Conservation (phyloP, 2,888 invertebrate species). For the Synergus gifuensis region DNA sequence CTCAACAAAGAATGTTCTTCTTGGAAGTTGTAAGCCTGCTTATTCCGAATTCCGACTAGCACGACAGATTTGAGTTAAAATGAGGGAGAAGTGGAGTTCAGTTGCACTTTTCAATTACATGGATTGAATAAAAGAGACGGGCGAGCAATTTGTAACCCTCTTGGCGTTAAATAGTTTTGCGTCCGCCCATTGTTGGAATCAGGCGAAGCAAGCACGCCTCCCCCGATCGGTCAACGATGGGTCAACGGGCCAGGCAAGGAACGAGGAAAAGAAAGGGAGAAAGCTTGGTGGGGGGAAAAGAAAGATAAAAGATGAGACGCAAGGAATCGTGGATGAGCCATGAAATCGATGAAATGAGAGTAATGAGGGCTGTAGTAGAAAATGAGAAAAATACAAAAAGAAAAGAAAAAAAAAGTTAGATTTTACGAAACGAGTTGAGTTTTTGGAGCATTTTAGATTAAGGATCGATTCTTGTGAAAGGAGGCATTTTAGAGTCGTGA, state of each 20-base stretch:
- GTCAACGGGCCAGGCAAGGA: slow-evolving; percentile 15
- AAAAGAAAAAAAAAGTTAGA: background rate
- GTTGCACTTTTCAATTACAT: slow-evolving; percentile 19
- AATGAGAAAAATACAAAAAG: background rate
- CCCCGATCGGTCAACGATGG: slow-evolving; percentile 41
- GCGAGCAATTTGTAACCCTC: slow-evolving; percentile 26
- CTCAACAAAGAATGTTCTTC: background rate
- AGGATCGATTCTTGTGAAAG: background rate
- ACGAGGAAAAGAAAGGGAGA: background rate
- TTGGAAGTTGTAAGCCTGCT: background rate
- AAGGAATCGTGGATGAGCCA: background rate
- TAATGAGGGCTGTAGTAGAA: background rate
- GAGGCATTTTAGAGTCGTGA: background rate
- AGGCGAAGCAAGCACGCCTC: slow-evolving; percentile 22
- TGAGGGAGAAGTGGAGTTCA: background rate
- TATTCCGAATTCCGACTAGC: background rate
- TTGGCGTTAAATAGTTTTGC: slow-evolving; percentile 35
- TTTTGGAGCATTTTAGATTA: background rate
- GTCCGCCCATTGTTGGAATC: slow-evolving; percentile 40
- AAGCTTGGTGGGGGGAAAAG: background rate
- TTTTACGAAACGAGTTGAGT: background rate
- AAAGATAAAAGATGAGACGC: slow-evolving; percentile 4
- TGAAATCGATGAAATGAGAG: background rate
- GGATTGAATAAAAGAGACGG: background rate
- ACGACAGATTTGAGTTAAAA: background rate